Percentiles rank a stretch among this genome's conserved stretches.
Evolutionary conservation across 2,113 vertebrate genomes (phyloP).

Genomic region (Athene cunicularia): DNA sequence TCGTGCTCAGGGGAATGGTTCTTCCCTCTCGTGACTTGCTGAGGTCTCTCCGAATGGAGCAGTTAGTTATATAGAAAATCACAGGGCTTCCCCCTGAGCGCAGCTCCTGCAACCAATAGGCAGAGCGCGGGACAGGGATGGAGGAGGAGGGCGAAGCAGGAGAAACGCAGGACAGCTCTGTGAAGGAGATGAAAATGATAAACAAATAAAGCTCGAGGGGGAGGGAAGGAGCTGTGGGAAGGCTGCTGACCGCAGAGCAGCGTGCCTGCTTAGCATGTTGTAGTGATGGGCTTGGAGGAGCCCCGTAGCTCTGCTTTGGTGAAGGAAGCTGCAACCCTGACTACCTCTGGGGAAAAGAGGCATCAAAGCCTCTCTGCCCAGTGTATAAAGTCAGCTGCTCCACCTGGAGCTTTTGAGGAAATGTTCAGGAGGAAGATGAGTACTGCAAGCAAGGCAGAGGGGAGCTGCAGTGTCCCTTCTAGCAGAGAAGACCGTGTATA

Average conservation of each 20-base stretch:
- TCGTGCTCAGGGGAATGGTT: neutral
- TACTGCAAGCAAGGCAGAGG: neutral
- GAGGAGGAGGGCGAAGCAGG: neutral
- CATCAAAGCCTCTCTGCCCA: neutral
- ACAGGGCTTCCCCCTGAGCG: neutral
- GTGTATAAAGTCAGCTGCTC: neutral
- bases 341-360: neutral
- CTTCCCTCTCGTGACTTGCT: neutral
- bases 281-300: neutral
- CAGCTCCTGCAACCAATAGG: constrained; percentile 36
- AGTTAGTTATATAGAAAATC: constrained; percentile 24
- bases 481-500: neutral
- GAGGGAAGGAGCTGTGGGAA: neutral
- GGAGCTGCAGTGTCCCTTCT: neutral
- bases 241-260: neutral
- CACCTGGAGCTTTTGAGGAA: neutral
- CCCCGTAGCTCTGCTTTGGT: neutral
- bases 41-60: neutral
- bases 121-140: neutral
- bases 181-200: neutral
- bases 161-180: neutral
- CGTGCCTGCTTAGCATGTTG: rapidly evolving
- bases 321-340: neutral
- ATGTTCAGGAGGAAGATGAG: neutral
- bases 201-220: neutral